Conservation (phyloP, 2,888 invertebrate genomes). For the Phalera bucephala region DNA sequence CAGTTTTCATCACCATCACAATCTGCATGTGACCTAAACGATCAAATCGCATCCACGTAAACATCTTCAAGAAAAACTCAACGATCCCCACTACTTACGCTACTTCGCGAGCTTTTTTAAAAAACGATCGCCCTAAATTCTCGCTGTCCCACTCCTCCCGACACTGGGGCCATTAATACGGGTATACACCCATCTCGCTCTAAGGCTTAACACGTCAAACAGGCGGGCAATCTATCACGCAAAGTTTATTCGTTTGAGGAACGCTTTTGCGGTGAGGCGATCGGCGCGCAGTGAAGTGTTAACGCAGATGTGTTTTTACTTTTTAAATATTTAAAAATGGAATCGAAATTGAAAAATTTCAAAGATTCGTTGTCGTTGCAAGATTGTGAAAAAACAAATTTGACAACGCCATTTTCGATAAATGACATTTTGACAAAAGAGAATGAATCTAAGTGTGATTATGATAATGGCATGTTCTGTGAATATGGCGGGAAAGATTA, state of each 20-base stretch:
- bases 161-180: constrained; percentile 4
- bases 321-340: constrained; percentile 58
- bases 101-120: constrained; percentile 76
- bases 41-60: constrained; percentile 80
- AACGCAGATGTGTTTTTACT: constrained; percentile 51
- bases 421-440: constrained; percentile 87
- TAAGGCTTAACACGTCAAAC: constrained; percentile 73
- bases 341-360: constrained; percentile 67
- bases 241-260: constrained; percentile 80
- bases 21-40: constrained; percentile 59
- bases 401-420: constrained; percentile 87
- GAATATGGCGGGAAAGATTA: constrained; percentile 67
- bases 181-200: constrained; percentile 52
- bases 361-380: constrained; percentile 58
- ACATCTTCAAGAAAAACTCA: constrained; percentile 82
- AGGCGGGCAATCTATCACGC: constrained; percentile 77
- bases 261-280: constrained; percentile 77
- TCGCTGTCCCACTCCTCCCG: constrained; percentile 46
- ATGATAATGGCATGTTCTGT: constrained; percentile 69
- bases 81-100: constrained; percentile 80
- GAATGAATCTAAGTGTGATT: constrained; percentile 69
- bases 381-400: constrained; percentile 70
- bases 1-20: constrained; percentile 47
- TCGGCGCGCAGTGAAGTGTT: constrained; percentile 56
- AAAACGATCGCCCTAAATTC: constrained; percentile 65